Evolutionary conservation across 2,797 vertebrate species (phyloP), one percentile per base, ranked within the genome.

Genomic region (Onychomys leucogaster): DNA sequence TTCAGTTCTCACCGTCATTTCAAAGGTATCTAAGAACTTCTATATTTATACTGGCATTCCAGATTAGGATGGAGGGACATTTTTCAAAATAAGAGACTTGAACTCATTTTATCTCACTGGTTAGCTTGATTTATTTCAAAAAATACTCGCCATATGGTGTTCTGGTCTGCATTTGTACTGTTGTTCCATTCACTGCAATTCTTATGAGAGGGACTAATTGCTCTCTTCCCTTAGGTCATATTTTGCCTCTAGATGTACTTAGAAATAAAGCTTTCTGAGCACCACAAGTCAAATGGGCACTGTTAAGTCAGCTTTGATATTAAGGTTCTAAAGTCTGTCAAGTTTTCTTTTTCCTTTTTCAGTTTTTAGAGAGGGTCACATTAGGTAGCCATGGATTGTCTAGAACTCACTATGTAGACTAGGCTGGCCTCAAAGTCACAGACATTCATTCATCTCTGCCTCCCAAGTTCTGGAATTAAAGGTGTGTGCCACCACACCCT

Each of bases 51-150:
- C 21, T 61, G 63, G 14, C 46, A 59, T 89, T 91, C 46, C 46
- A 82, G 32, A 77, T 52, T 57, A 46, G 14, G 27, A 46, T 63
- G 49, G 94, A 95, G 29, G 52, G 10, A 21, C 8, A 82, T 67
- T 76, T 94, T n/a, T 93, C 81, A 95, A 75, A 63, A 80, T 27
- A 76, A 59, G 63, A 90, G 49, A 4, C 4, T 91, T 81, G 49
- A 55, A 46, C 32, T 67, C 37, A 85, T 95, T 98, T 78, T 92
- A 71, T 87, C 95, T 93, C 52, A 94, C 46, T 84, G 34, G 25
- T 80, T 93, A 80, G 63, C 29, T 37, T 90, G 59, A 93, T 81
- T 95, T 93, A 94, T 73, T 83, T 96, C 43, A 65, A 92, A 92
- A 95, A 95, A 86, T 86, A 80, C 29, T 83, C 65, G 43, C 25